A percentile compares a stretch with the other conserved stretches of the same genome.
Conservation (phyloP, 2,113 vertebrate species). For the Neolamprologus cancellatus region DNA sequence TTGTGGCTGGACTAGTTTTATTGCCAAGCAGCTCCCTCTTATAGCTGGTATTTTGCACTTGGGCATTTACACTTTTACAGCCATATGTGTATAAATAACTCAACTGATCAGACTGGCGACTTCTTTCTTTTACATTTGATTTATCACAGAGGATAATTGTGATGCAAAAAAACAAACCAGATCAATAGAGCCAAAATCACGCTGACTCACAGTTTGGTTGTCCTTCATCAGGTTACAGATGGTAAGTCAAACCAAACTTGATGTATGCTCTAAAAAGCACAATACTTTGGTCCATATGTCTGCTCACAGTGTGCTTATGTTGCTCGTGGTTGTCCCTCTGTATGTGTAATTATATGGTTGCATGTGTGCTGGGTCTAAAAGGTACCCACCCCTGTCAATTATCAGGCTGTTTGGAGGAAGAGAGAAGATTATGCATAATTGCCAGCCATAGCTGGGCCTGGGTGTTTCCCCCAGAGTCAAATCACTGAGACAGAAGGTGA, state of each 20-base stretch:
- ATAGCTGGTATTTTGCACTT: not conserved
- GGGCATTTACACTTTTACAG: not conserved
- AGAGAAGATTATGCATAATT: conserved; percentile 63
- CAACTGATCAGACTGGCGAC: not conserved
- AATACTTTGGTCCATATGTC: not conserved
- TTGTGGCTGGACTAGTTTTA: not conserved
- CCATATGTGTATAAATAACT: not conserved
- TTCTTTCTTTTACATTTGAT: not conserved
- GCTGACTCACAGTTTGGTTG: not conserved
- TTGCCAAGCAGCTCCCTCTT: not conserved
- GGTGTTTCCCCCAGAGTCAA: conserved; percentile 59
- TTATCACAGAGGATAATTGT: not conserved
- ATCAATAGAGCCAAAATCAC: not conserved
- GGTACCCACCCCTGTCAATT: conserved; percentile 47
- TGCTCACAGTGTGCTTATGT: not conserved
- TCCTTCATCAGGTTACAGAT: not conserved
- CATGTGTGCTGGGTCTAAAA: conserved; percentile 17
- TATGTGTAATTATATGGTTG: conserved; percentile 42
- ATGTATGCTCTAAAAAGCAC: not conserved
- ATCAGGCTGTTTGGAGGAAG: conserved; percentile 49
- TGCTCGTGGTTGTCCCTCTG: not conserved
- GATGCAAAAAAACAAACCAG: not conserved
- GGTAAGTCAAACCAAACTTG: not conserved
- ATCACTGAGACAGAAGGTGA: conserved; percentile 50
- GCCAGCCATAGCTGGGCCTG: conserved; percentile 45